Percentiles rank a stretch among this genome's conserved stretches.
phyloP scores from a whole-genome alignment of 2,797 vertebrate genomes.

The Lacerta bilineata region DNA sequence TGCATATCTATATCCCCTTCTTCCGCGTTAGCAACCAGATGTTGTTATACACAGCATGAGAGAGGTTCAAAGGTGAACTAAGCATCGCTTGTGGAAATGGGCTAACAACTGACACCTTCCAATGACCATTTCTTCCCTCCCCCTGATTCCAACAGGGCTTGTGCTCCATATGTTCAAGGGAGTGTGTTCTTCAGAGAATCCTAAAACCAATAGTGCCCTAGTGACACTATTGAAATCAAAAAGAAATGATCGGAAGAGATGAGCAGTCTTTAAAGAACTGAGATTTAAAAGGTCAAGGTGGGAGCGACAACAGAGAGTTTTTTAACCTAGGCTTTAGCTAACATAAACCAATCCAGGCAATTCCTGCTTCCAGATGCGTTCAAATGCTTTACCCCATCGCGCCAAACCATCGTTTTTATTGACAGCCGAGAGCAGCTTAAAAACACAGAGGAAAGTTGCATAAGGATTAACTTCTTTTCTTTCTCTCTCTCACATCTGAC shows the following conservation, averaged over 20 bases:
- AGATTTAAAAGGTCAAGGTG: constrained; percentile 22
- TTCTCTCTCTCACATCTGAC: constrained; percentile 15
- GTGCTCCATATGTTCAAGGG: not conserved
- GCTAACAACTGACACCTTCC: not conserved
- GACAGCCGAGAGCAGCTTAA: constrained; percentile 44
- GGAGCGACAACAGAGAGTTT: constrained; percentile 7
- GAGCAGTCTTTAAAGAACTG: not conserved
- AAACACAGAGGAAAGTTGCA: constrained; percentile 39
- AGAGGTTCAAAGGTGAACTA: not conserved
- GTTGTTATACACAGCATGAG: not conserved
- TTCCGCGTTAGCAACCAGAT: not conserved
- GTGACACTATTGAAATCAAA: constrained; percentile 12
- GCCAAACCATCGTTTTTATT: constrained; percentile 16
- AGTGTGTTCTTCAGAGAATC: not conserved
- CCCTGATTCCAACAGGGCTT: constrained; percentile 5
- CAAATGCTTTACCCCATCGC: not conserved
- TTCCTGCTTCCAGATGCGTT: constrained; percentile 9
- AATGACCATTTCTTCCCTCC: not conserved
- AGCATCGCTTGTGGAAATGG: not conserved
- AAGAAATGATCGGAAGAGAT: constrained; percentile 25
- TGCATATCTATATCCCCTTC: not conserved
- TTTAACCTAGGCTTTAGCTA: not conserved
- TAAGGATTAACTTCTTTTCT: not conserved
- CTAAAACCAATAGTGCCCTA: not conserved
- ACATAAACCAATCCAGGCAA: not conserved